Evolutionary conservation across 2,113 vertebrate species (phyloP), one percentile per base, ranked within the genome.

Genomic region (Lagopus leucura): DNA sequence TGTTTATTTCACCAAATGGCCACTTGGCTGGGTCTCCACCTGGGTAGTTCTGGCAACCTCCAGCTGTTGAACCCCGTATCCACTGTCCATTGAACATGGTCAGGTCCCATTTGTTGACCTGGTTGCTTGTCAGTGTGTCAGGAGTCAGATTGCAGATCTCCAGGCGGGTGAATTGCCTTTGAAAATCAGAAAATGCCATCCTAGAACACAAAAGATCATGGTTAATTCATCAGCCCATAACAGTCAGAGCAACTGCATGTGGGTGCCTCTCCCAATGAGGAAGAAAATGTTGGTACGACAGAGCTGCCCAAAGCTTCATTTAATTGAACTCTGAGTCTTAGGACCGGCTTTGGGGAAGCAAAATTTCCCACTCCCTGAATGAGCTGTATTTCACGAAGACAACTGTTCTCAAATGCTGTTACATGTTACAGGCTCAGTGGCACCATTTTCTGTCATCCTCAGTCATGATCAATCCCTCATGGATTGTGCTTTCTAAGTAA

Each of bases 121-220:
- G 83, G 0, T 97, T 94, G 3, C 87, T 97, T 25, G 69, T 91
- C 85, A 99, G 85, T 0, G 98, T 97, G 77, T 99, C 98, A 0
- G 98, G 98, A 83, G 98, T 98, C 95, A 99, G 92, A 96, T 95
- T 99, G 92, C 99, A 99, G 94, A 99, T 98, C 96, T 99, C 98
- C 92, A 99, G 94, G 3, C 43, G 94, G 38, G 98, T 98, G 88
- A 98, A 99, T 3, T 99, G 97, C 73, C 43, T 97, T 63, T 97
- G 84, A 92, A 99, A 99, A 84, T 99, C 98, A 0, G 95, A 92
- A 87, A 98, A 99, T 7, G 98, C 96, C 98, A 99, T 99, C 99
- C 98, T 99, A 88, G 47, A 16, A 71, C 18, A 65, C 43, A 64
- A 81, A 70, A 94, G 50, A 58, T 4, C 9, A 15, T 25, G 27